A percentile compares a stretch with the other conserved stretches of the same genome.
These are phyloP conservation scores for Polypedilum pembai DNA, from an alignment of 1,140 invertebrate genomes.

Conservation along the genomic window DNA sequence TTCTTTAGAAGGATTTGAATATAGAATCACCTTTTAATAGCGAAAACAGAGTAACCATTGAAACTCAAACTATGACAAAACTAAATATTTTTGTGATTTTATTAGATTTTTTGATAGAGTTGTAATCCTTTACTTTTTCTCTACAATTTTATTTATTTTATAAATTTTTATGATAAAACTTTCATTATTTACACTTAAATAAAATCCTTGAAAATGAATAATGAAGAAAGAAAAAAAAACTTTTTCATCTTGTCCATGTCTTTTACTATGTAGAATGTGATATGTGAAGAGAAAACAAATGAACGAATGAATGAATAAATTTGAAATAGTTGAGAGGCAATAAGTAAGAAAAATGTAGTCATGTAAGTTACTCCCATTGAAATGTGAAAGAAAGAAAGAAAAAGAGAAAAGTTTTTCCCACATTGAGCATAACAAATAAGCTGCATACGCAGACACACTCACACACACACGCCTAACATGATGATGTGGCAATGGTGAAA, in stretches of 20 bases:
- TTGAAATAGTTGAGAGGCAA: not conserved
- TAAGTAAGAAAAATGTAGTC: slow-evolving; percentile 22
- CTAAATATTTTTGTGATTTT: too few relatives aligned
- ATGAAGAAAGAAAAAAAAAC: not conserved
- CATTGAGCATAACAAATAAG: slow-evolving; percentile 8
- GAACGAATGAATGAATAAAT: not conserved
- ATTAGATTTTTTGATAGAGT: too few relatives aligned
- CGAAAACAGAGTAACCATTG: too few relatives aligned
- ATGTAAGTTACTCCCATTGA: slow-evolving; percentile 25
- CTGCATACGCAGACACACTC: not conserved
- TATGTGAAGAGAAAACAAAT: not conserved
- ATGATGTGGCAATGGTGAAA: not conserved
- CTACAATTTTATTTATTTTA: too few relatives aligned
- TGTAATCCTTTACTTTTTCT: too few relatives aligned
- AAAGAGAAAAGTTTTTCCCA: not conserved
- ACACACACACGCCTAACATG: not conserved
- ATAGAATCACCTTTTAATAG: too few relatives aligned
- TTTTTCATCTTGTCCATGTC: not conserved
- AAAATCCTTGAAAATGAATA: not conserved
- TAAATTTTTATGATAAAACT: too few relatives aligned
- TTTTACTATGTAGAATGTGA: not conserved
- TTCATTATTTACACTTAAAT: too few relatives aligned
- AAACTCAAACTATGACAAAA: too few relatives aligned
- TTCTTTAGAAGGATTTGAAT: too few relatives aligned
- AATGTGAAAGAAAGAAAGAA: not conserved